Evolutionary conservation across 1,140 invertebrate genomes (phyloP), one percentile per base, ranked within the genome.

Genomic region (Daktulosphaira vitifoliae): DNA sequence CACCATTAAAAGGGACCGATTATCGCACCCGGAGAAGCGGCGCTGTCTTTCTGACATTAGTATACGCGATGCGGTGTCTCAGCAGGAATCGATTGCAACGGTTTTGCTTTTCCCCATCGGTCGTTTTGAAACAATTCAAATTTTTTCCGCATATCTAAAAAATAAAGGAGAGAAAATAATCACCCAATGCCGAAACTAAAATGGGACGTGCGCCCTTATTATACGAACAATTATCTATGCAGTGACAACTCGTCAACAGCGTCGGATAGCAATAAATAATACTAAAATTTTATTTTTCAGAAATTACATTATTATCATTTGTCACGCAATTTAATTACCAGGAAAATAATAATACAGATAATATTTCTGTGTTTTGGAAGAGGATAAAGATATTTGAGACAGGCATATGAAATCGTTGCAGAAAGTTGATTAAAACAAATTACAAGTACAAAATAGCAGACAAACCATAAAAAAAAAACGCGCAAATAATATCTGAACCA

Each of bases 1-100:
- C 51, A 53, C 51, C 51, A 53, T 53, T 53, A 53, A 38, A n/a
- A 53, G 51, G 51, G 51, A 38, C 51, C 51, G 29, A 37, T 53
- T 37, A 22, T 20, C 51, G 13, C n/a, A n/a, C 38, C 51, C 18
- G 8, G 38, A 53, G 51, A 53, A 37, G 3, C 51, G 18, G 29
- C 51, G 51, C 29, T 38, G 51, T 18, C 18, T 38, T 53, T 37
- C 29, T 15, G 29, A 37, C 11, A n/a, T n/a, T n/a, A n/a, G n/a
- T n/a, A n/a, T n/a, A n/a, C n/a, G n/a, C n/a, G 29, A 53, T 53
- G 11, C 37, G n/a, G 37, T 37, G 51, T 53, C 51, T 1, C 51
- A 53, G 51, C 51, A 18, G 51, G 51, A 20, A 53, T 53, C 51
- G n/a, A 53, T 22, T 37, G 37, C 29, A 16, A 29, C 50, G 50